Conservation (phyloP, 2,888 invertebrate species). For the Timandra comae region DNA sequence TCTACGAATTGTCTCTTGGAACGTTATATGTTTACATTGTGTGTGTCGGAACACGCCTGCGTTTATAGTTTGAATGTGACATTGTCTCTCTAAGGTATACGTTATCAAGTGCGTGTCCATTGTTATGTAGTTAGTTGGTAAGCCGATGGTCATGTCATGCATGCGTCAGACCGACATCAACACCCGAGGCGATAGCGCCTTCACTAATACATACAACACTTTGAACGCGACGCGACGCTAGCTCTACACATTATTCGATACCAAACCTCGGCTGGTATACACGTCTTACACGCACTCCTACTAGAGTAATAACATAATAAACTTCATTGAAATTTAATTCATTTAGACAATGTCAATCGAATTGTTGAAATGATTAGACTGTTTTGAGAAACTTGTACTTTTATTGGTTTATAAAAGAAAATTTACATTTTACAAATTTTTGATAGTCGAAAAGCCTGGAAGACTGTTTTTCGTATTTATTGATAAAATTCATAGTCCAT, state of each 20-base stretch:
- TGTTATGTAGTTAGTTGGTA: no score
- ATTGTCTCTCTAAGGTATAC: no score
- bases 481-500: constrained; percentile 63
- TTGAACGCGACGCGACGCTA: constrained; percentile 6
- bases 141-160: no score
- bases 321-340: constrained; percentile 10
- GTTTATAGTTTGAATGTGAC: no score
- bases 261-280: constrained; percentile 55
- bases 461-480: constrained; percentile 72
- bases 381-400: constrained; percentile 62
- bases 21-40: no score
- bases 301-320: constrained; percentile 26
- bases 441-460: constrained; percentile 67
- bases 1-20: no score
- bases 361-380: constrained; percentile 44
- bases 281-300: no score
- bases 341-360: constrained; percentile 22
- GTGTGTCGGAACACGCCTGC: no score
- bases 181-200: no score
- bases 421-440: constrained; percentile 74
- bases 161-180: no score
- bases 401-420: constrained; percentile 57
- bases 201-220: constrained; percentile 5
- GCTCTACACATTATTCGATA: constrained; percentile 33
- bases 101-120: no score